Base-by-base conservation (phyloP, 2,888 invertebrate species). In the Anoncus sp. region DNA sequence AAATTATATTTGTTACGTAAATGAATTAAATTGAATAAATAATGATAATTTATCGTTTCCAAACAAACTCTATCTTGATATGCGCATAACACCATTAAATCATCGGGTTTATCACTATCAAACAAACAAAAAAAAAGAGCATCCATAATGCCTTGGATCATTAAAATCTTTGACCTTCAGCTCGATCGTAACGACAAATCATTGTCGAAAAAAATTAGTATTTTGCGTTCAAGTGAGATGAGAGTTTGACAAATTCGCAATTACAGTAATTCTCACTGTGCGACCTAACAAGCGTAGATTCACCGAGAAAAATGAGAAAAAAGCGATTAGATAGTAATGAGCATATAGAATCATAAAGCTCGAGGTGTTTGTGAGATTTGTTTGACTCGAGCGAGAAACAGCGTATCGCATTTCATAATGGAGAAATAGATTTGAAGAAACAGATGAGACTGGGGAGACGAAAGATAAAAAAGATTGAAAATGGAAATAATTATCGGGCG, bases 161-260 rank as follows among this genome's bases (percentile, higher is more conserved):
- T 76, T 27, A 59, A 77, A 79, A 22, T 24, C 35, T 14, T 20
- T 49, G 47, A 18, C 51, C 31, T 16, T 35, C 14, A 31, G 24
- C 22, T 57, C 53, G 60, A 53, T 75, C 60, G 66, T 71, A 63
- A 72, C 73, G 47, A 66, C 67, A 70, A 67, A 79, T 81, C 71
- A 55, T 69, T 55, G 47, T 70, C 53, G 55, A 75, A 72, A 75
- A 71, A 71, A 38, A 78, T 78, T 78, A 67, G 60, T 67, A 76
- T 65, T 77, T 72, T 53, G 49, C 62, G 38, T 10, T 12, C 18
- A 49, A 57, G 35, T 45, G 57, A 31, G 60, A 73, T 69, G 22
- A 60, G 35, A 38, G 24, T 24, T 38, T 31, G 18, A n/a, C 63
- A 24, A 57, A 63, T 57, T 57, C 24, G 55, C 72, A 57, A 72